Evolutionary conservation across 2,888 invertebrate genomes (phyloP).

Genomic region (Druceiella hillmani): DNA sequence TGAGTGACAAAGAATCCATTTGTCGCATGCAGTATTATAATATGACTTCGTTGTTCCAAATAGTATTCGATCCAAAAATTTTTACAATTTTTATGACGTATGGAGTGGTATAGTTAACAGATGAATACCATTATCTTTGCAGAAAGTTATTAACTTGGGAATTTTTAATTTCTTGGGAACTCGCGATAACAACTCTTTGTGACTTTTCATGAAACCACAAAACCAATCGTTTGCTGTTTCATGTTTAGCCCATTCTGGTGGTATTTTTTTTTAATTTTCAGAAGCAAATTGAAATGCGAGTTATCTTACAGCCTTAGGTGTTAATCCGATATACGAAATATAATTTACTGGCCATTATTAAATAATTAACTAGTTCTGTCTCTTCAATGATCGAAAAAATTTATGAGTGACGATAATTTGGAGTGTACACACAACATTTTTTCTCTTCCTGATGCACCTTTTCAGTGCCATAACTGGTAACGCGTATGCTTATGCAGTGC

Average conservation of each 20-base stretch:
- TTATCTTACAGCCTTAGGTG: slow-evolving; percentile 22
- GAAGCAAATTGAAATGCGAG: slow-evolving; percentile 27
- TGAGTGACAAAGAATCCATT: slow-evolving; percentile 30
- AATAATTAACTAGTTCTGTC: slow-evolving; percentile 16
- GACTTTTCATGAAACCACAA: slow-evolving; percentile 16
- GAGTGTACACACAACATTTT: slow-evolving; percentile 11
- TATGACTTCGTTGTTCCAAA: slow-evolving; percentile 25
- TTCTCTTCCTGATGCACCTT: slow-evolving; percentile 13
- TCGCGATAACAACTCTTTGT: slow-evolving; percentile 18
- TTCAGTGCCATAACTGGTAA: slow-evolving; percentile 14
- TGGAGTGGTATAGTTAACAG: slow-evolving; percentile 32
- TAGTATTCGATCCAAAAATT: slow-evolving; percentile 30
- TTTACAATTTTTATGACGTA: too few species aligned
- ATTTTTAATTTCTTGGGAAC: too few species aligned
- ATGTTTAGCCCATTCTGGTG: slow-evolving; percentile 14
- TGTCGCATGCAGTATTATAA: slow-evolving; percentile 20
- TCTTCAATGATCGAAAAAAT: slow-evolving; percentile 18
- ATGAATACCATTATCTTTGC: slow-evolving; percentile 31
- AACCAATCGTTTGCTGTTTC: slow-evolving; percentile 21
- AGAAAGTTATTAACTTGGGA: slow-evolving; percentile 28
- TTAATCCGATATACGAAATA: slow-evolving; percentile 26
- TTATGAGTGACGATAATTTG: slow-evolving; percentile 17
- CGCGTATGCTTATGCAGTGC: slow-evolving; percentile 11
- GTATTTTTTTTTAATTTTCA: slow-evolving; percentile 17
- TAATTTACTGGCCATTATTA: slow-evolving; percentile 19